phyloP scores from a whole-genome alignment of 1,140 invertebrate species.

The Orchestia grillus region DNA sequence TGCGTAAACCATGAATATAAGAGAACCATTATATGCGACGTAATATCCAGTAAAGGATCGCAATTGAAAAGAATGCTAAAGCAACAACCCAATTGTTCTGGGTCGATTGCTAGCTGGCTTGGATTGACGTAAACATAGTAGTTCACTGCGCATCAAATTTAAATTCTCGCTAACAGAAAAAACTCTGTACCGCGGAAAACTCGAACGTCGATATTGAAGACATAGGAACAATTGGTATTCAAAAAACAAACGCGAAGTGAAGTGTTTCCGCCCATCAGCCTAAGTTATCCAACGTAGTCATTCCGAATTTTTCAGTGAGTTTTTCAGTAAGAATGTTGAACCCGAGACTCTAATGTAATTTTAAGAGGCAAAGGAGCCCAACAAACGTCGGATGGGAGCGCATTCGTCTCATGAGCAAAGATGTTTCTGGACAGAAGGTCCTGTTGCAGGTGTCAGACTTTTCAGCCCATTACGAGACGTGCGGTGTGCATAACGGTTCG shows the following conservation, averaged over 20 bases:
- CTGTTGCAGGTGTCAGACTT: background rate
- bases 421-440: background rate
- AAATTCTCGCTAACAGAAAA: no score
- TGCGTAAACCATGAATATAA: no score
- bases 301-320: background rate
- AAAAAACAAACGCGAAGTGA: background rate
- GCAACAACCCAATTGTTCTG: no score
- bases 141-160: no score
- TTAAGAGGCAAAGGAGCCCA: background rate
- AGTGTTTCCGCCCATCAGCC: background rate
- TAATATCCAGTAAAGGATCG: no score
- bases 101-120: no score
- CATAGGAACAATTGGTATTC: background rate
- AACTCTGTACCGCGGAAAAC: no score
- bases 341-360: background rate
- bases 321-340: background rate
- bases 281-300: background rate
- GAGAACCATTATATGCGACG: no score
- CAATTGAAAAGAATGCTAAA: no score
- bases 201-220: no score
- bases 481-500: background rate
- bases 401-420: slow-evolving; percentile 14
- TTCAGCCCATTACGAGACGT: background rate
- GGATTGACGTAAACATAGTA: no score
- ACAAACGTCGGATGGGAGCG: background rate